Base-by-base conservation (phyloP, 2,797 vertebrate species). In the Thunnus albacares region DNA sequence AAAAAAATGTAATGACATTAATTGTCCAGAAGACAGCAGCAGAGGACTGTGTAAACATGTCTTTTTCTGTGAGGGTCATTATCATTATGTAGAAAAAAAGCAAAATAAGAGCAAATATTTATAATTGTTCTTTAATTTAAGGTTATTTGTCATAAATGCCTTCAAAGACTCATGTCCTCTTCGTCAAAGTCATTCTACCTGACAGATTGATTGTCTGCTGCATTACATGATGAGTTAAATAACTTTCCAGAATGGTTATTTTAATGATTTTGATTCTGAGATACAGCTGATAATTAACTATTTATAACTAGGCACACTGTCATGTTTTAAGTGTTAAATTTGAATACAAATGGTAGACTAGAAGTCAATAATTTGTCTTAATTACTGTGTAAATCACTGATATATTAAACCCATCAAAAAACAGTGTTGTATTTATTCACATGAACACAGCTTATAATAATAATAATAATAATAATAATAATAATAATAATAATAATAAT, bases 21-120 rank as follows among this genome's bases (percentile, higher is more conserved):
- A 3, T 18, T 62, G 1, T 67, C 81, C 87, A 87, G 4, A 5
- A 58, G 79, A 43, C 68, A 69, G 71, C 3, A 7, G 4, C 55
- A 87, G 66, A 47, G 52, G 0, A 14, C 7, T 3, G 14, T n/a
- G 0, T 7, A 33, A 51, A 35, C 0, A 0, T 28, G 11, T 51
- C 0, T 18, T 12, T 38, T 20, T 18, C 5, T 4, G 2, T 30
- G 28, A 55, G 24, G 13, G n/a, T 45, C 17, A 5, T 17, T 6
- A 15, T 33, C 0, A 18, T 30, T n/a, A 14, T 20, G 15, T 22
- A 9, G 2, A 57, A 33, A 17, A 47, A 38, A 38, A 38, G 43
- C 14, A 18, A 47, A 47, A 47, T 47, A 49, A 17, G 10, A 35
- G n/a, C 45, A 55, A 22, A 56, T 17, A 18, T 28, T 6, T 45